phyloP scores from a whole-genome alignment of 2,888 invertebrate genomes.

The Deroplatys truncata region DNA sequence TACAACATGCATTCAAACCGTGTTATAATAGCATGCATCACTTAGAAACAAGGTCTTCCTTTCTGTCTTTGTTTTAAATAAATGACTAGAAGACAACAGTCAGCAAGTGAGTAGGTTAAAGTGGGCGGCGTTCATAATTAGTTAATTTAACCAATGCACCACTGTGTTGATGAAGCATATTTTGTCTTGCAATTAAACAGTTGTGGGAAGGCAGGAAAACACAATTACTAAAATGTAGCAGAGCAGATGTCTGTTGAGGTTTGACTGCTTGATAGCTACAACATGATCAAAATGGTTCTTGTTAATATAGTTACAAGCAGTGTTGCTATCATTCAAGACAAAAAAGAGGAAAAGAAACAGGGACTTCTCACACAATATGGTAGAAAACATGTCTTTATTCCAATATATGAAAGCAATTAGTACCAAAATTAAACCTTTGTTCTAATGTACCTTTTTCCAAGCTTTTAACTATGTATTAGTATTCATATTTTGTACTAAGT shows the following conservation, averaged over 20 bases:
- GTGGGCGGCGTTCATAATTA: background rate
- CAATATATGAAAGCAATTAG: no score
- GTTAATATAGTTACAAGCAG: no score
- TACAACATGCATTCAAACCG: background rate
- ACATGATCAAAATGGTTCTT: background rate
- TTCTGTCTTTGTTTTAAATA: background rate
- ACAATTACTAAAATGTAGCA: background rate
- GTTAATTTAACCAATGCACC: background rate
- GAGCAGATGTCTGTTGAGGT: background rate
- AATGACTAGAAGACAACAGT: background rate
- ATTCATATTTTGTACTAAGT: no score
- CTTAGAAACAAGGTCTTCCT: background rate
- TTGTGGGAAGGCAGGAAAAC: background rate
- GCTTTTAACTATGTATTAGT: no score
- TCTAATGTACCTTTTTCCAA: no score
- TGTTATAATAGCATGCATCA: background rate
- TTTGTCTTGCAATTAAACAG: background rate
- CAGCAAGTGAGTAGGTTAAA: background rate
- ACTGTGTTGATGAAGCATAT: background rate
- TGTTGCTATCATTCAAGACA: no score
- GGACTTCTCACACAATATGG: no score
- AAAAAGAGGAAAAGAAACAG: no score
- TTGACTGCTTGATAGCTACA: background rate
- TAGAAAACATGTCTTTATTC: no score
- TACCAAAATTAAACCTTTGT: no score